phyloP scores from a whole-genome alignment of 1,140 invertebrate species.

The Kradibia gibbosae region DNA sequence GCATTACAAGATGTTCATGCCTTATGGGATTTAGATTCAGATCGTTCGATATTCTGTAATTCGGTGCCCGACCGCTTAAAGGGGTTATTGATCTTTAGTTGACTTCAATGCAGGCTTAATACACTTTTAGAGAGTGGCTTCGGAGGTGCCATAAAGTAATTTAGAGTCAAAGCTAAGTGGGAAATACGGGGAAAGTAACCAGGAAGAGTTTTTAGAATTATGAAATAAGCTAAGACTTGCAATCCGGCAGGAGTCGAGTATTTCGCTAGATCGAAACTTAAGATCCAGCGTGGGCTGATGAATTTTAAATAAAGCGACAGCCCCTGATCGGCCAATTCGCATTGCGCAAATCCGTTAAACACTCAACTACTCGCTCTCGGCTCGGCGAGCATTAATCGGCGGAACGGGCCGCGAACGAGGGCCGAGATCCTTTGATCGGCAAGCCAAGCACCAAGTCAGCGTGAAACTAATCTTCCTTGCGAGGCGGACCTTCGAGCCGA shows the following conservation, averaged over 20 bases:
- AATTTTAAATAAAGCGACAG: no score
- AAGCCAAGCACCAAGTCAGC: background rate
- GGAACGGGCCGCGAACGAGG: background rate
- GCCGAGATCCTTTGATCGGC: background rate
- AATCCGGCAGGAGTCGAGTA: background rate
- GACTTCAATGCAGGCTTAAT: background rate
- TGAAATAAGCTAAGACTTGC: background rate
- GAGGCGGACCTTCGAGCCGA: background rate
- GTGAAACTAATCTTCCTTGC: background rate
- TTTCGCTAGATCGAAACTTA: background rate
- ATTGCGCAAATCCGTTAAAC: no score
- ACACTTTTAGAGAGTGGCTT: background rate
- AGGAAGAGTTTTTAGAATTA: background rate
- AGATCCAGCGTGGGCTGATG: background rate
- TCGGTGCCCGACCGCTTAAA: background rate
- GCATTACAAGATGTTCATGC: background rate
- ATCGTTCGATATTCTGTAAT: background rate
- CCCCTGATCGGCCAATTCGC: no score
- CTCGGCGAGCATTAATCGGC: no score
- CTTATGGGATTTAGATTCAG: background rate
- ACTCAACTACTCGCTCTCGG: no score
- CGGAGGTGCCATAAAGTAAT: background rate
- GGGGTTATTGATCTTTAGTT: slow-evolving; percentile 3
- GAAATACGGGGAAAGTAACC: background rate
- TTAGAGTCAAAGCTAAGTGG: background rate